Base-by-base conservation (phyloP, 2,797 vertebrate genomes). In the Peromyscus aztecus region DNA sequence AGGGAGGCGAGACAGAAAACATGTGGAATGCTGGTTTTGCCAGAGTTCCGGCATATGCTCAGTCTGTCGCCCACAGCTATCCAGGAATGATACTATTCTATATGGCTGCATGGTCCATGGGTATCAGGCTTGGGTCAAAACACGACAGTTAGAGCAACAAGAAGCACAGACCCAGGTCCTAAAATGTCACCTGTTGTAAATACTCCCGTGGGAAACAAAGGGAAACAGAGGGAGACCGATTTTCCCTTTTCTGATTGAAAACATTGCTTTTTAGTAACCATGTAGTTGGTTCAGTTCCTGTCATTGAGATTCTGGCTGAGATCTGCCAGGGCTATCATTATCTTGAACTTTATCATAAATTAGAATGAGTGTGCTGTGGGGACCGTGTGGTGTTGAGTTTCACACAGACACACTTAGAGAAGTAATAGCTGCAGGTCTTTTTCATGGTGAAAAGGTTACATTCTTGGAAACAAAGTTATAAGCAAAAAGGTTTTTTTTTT, bases 41-140 rank as follows among this genome's bases (percentile, higher is more conserved):
- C 27, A 81, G 43, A 80, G 23, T 14, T 10, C 52, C 1, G 34
- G 78, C 6, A 34, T 37, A 24, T 1, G 4, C 16, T 19, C 16
- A 34, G 10, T 6, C 1, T 10, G 7, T 27, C 10, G 98, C 43
- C 97, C 94, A 91, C 97, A 14, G 97, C 37, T 75, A 94, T 92
- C 57, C 82, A 8, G 29, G 61, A 67, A 12, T 46, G 97, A 12
- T 86, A 80, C 98, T 99, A 98, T 63, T 43, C 67, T 19, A 46
- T 73, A 46, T 6, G 16, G 31, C 69, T 19, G 2, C 29, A 2
- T 0, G n/a, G 19, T n/a, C 16, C 13, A 4, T 3, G 19, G 4
- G 69, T 12, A 71, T 29, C 46, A 31, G 52, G 27, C 17, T 78
- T 7, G 27, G 67, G 2, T 37, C 9, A 29, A 87, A 80, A 14